phyloP scores from a whole-genome alignment of 1,140 invertebrate species.

The Pseudomyrmex pallidus region DNA sequence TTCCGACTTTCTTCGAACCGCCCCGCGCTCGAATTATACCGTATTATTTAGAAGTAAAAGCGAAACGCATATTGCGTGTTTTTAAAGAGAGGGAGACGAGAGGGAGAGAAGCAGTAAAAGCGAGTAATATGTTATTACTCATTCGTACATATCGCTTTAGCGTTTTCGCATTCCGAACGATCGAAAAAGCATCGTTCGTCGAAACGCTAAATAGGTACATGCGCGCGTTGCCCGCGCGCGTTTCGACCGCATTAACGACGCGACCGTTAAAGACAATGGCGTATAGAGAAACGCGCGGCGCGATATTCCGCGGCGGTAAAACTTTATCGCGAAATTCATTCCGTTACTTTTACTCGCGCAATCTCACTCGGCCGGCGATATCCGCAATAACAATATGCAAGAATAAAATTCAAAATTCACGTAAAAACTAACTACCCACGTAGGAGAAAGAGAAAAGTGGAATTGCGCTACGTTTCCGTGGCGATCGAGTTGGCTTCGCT shows the following conservation, averaged over 20 bases:
- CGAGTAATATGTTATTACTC: slow-evolving; percentile 24
- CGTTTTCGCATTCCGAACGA: background rate
- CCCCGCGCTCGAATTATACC: background rate
- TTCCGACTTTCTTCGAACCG: too few species aligned
- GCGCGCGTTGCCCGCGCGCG: background rate
- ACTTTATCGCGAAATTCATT: slow-evolving; percentile 46
- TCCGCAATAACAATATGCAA: background rate
- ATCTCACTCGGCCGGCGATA: slow-evolving; percentile 18
- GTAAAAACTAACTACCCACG: too few species aligned
- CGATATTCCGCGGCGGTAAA: slow-evolving; percentile 35
- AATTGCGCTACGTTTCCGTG: slow-evolving; percentile 17
- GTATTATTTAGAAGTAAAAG: slow-evolving; percentile 38
- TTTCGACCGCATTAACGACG: slow-evolving; percentile 15
- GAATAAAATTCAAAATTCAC: too few species aligned
- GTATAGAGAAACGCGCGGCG: background rate
- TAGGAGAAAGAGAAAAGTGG: slow-evolving; percentile 10
- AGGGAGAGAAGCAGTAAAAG: slow-evolving; percentile 26
- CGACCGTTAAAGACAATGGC: slow-evolving; percentile 4
- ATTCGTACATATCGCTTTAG: background rate
- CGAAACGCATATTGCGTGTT: background rate
- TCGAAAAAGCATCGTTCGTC: background rate
- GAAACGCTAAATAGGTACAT: slow-evolving; percentile 13
- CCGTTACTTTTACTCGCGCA: slow-evolving; percentile 21
- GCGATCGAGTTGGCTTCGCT: background rate
- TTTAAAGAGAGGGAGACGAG: too few species aligned